Base-by-base conservation (phyloP, 2,888 invertebrate species). In the Archips xylosteana region DNA sequence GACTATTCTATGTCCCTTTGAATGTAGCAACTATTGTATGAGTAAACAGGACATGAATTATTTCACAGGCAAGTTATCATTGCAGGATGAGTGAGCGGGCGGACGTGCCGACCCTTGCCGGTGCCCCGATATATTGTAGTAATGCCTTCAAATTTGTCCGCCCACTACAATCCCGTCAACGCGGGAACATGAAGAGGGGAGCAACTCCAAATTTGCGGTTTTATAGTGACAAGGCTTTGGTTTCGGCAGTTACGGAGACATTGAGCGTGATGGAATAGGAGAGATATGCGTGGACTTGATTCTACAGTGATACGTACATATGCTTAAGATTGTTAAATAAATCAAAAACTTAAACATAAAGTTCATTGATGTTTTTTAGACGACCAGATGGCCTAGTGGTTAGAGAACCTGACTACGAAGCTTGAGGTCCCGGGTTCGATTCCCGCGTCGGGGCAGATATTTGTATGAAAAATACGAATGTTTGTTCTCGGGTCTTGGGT, bases 141-240 rank as follows among this genome's bases (percentile, higher is more conserved):
- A 86, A 87, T 87, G 83, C 81, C 83, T 80, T 79, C 84, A 82
- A 85, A 89, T 89, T 89, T 88, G 87, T 88, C 87, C 82, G 80
- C 78, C 77, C 64, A 74, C 81, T 79, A 82, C 82, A 82, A 85
- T 82, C 82, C 81, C 82, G 82, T 83, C 85, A 81, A 78, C 83
- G 82, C 81, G 5, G 51, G 15, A 32, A 6, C 51, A 45, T 13
- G 65, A 4, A 74, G 36, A 74, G n/a, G 54, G 54, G 34, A 45
- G 60, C 57, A 75, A 63, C 45, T 71, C 59, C 8, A 49, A 73
- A 68, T 63, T 23, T 59, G 68, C 13, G 57, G 63, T 63, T 63
- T 72, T 57, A n/a, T 34, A 62, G 62, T 57, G 36, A 57, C 65
- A 60, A 32, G 32, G 60, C 49, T 66, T 59, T 51, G 42, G 51